Evolutionary conservation across 2,797 vertebrate species (phyloP).

Genomic region (Thamnophis elegans): DNA sequence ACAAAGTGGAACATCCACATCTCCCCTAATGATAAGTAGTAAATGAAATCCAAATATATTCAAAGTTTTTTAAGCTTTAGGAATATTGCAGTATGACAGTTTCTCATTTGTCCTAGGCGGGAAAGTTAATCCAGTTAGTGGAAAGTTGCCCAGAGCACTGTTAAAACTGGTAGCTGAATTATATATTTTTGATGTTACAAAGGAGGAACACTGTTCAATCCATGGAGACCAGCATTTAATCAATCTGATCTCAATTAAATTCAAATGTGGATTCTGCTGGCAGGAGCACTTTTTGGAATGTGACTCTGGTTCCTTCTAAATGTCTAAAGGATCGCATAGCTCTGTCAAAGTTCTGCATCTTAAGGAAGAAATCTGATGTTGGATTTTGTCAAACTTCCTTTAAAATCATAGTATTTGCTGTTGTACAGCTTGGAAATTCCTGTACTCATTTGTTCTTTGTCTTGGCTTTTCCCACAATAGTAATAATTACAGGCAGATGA

Average conservation of each 20-base stretch:
- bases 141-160: background rate
- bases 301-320: background rate
- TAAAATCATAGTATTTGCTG: background rate
- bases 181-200: background rate
- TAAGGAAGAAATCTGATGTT: background rate
- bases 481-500: background rate
- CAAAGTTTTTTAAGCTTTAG: background rate
- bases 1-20: background rate
- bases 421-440: background rate
- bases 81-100: background rate
- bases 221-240: background rate
- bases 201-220: background rate
- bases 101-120: background rate
- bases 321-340: background rate
- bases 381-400: background rate
- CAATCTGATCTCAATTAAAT: background rate
- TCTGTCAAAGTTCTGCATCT: background rate
- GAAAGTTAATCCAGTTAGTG: background rate
- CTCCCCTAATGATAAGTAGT: background rate
- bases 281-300: background rate
- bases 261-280: background rate
- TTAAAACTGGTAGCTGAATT: background rate
- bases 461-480: background rate
- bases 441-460: background rate
- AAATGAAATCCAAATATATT: background rate